phyloP scores from a whole-genome alignment of 2,888 invertebrate species.

The Argyra leucocephala region DNA sequence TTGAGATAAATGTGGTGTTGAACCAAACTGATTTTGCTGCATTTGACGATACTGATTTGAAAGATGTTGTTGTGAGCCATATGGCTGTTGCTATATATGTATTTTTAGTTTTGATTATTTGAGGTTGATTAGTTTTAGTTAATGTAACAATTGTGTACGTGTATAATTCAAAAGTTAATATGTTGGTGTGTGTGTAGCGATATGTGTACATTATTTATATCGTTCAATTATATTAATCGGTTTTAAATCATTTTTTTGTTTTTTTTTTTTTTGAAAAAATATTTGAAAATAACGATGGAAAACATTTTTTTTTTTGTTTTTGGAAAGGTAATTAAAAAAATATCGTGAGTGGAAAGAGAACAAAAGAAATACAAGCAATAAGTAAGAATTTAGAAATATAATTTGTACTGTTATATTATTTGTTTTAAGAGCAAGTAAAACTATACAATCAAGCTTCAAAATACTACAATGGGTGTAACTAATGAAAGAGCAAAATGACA shows the following conservation, averaged over 20 bases:
- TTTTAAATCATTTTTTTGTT: not conserved
- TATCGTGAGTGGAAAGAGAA: not conserved
- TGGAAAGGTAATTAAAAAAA: not conserved
- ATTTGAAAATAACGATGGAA: not conserved
- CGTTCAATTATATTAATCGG: not conserved
- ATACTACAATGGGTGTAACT: not conserved
- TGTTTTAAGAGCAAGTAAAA: not conserved
- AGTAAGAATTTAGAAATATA: too few relatives aligned
- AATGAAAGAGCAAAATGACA: not conserved
- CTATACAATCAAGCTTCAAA: not conserved
- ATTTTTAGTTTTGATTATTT: constrained; percentile 1
- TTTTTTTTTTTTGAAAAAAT: not conserved
- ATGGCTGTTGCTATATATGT: constrained; percentile 45
- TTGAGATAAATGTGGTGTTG: constrained; percentile 42
- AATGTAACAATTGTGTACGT: not conserved
- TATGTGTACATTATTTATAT: not conserved
- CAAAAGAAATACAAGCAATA: constrained; percentile 10
- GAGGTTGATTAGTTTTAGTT: not conserved
- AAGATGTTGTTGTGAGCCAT: constrained; percentile 47
- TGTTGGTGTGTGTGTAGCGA: not conserved
- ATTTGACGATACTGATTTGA: constrained; percentile 41
- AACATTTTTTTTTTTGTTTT: not conserved
- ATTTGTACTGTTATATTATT: not conserved
- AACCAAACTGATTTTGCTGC: constrained; percentile 39
- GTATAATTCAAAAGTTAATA: too few relatives aligned